Base-by-base conservation (phyloP, 2,888 invertebrate genomes). In the Hanleya hanleyi region DNA sequence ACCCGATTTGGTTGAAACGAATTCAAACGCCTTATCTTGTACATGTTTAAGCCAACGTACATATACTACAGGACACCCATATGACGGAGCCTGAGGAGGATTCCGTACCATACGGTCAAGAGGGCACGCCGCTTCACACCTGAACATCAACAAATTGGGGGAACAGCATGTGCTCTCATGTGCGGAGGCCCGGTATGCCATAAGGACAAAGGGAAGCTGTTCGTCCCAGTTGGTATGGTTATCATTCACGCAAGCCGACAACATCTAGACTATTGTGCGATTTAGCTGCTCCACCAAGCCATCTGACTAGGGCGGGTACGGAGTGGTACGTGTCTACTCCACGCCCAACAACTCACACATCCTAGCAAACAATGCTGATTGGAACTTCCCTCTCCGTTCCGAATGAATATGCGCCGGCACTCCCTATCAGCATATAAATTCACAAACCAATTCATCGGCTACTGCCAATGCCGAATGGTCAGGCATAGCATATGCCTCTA, bases 41-140 rank as follows among this genome's bases (percentile, higher is more conserved):
- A 26, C 49, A 62, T 32, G 15, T 37, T 38, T 38, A 26, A 70
- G 41, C 74, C 70, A 74, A 26, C 69, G 41, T 15, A 74, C 67
- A 67, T 74, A 74, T 37, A 67, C 47, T 7, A 32, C 57, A 37
- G 49, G 71, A 62, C 62, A 15, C 9, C n/a, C n/a, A 12, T 51
- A 6, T 9, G 9, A n/a, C 7, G n/a, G 9, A 6, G 22, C 51
- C 12, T 7, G 12, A 7, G 7, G 22, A 6, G 41, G 41, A 18
- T 41, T 41, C n/a, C 51, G n/a, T 18, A 51, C n/a, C 15, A 18
- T 51, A n/a, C 51, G 22, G 51, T 51, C 51, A 22, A 22, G n/a
- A n/a, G 12, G 51, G 22, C 9, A 51, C 6, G 15, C 7, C 7
- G 22, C 7, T 51, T 51, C 15, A 7, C 26, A 26, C n/a, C 51